phyloP scores from a whole-genome alignment of 2,888 invertebrate genomes.

The Diogma glabrata region DNA sequence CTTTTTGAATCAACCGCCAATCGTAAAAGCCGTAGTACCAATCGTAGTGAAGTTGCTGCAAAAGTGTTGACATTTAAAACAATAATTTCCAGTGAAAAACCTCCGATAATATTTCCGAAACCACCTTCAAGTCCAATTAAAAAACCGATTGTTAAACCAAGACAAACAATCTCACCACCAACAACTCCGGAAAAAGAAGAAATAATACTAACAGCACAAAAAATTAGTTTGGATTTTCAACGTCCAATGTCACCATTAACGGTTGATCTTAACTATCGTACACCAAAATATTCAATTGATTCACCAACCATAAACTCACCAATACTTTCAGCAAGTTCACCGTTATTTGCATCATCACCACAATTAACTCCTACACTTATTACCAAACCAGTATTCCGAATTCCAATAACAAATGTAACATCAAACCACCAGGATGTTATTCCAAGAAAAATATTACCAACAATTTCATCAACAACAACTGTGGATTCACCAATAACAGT shows the following conservation, averaged over 20 bases:
- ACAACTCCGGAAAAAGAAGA: constrained; percentile 13
- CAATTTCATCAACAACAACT: too few species aligned
- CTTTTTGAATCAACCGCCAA: constrained; percentile 66
- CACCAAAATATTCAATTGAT: background rate
- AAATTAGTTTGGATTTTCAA: background rate
- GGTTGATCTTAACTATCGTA: background rate
- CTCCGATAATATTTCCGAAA: constrained; percentile 40
- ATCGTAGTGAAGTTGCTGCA: constrained; percentile 45
- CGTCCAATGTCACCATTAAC: constrained; percentile 9
- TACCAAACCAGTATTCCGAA: constrained; percentile 14
- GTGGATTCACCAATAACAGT: constrained; percentile 31
- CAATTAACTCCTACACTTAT: constrained; percentile 19
- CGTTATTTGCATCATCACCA: constrained; percentile 9
- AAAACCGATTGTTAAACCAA: constrained; percentile 20
- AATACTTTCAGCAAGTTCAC: constrained; percentile 11
- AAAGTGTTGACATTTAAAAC: constrained; percentile 52
- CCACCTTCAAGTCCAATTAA: constrained; percentile 31
- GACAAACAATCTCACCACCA: constrained; percentile 17
- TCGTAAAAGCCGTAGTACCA: constrained; percentile 37
- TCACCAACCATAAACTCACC: constrained; percentile 9
- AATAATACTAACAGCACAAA: background rate
- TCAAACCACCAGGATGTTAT: too few species aligned
- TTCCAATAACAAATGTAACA: constrained; percentile 31
- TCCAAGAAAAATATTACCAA: too few species aligned
- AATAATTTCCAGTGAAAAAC: constrained; percentile 47